Conservation (phyloP, 2,888 invertebrate genomes). For the Rhaphigaster nebulosa region DNA sequence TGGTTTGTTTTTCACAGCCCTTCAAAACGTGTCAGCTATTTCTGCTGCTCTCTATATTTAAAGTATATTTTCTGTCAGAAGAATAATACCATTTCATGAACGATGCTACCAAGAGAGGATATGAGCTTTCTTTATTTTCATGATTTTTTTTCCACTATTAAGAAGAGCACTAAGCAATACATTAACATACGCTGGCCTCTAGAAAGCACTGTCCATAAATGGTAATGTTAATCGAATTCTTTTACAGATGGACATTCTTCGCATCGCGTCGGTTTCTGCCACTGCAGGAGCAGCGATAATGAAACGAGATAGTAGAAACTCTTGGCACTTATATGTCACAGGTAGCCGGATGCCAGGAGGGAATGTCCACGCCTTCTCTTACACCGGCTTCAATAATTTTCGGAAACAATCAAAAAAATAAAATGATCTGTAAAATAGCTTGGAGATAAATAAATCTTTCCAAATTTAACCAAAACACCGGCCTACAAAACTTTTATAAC, state of each 20-base stretch:
- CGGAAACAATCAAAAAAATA: background rate
- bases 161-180: background rate
- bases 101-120: too few relatives aligned
- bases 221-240: slow-evolving; percentile 34
- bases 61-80: too few relatives aligned
- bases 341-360: background rate
- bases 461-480: too few relatives aligned
- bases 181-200: background rate
- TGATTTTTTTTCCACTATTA: background rate
- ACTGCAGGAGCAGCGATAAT: background rate
- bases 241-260: background rate
- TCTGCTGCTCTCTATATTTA: too few relatives aligned
- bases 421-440: background rate
- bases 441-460: background rate
- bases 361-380: background rate
- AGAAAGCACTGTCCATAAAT: slow-evolving; percentile 18
- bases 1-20: too few relatives aligned
- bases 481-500: too few relatives aligned
- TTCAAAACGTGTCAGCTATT: too few relatives aligned
- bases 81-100: too few relatives aligned
- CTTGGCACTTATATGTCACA: background rate
- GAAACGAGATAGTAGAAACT: background rate
- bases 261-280: background rate
- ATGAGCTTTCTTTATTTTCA: background rate
- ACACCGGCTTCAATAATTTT: background rate